Conservation (phyloP, 53 echinoderm and acorn worm species). For the Apostichopus leukothele region DNA sequence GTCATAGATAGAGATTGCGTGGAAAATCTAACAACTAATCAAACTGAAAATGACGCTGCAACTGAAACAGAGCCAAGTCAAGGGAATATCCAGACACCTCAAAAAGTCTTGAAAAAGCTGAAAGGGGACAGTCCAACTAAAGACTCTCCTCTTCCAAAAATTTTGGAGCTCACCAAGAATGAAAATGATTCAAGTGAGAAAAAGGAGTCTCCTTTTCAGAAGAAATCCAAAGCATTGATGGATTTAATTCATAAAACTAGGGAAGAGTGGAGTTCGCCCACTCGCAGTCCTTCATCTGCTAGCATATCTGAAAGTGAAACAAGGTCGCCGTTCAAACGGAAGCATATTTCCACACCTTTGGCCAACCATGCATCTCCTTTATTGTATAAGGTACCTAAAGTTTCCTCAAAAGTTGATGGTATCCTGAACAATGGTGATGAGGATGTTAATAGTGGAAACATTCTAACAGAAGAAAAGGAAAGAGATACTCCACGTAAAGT, state of each 20-base stretch:
- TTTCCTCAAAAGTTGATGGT: neutral
- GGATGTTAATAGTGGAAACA: neutral
- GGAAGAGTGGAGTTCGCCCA: constrained; percentile 39
- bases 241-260: constrained; percentile 9
- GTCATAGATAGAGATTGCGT: neutral
- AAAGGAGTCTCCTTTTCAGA: constrained; percentile 36
- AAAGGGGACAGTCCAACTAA: neutral
- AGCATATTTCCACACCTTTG: neutral
- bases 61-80: neutral
- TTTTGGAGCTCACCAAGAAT: constrained; percentile 4
- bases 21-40: neutral
- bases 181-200: neutral
- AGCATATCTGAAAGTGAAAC: constrained; percentile 7
- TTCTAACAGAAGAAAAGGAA: too few species aligned
- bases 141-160: constrained; percentile 8
- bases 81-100: neutral
- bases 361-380: neutral
- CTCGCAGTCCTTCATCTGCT: constrained; percentile 3
- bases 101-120: neutral
- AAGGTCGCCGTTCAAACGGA: neutral
- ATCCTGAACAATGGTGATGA: neutral
- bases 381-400: neutral
- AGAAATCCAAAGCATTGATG: constrained; percentile 21
- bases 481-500: too few species aligned
- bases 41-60: neutral